phyloP scores from a whole-genome alignment of 2,888 invertebrate genomes.

The Agonopterix arenella region DNA sequence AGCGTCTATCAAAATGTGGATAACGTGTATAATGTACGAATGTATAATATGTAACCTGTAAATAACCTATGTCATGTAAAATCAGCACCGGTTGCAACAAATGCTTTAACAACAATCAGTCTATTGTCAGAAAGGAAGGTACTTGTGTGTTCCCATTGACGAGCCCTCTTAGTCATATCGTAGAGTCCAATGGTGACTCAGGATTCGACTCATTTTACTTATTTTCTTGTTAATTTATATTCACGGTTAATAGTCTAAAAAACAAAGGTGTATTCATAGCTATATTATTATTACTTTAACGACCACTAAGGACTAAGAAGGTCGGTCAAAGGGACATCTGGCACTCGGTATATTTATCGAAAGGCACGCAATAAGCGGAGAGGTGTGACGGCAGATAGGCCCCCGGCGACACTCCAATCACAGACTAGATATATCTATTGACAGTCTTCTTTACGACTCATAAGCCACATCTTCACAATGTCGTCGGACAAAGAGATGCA shows the following conservation, averaged over 20 bases:
- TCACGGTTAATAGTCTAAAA: background rate
- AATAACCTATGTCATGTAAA: slow-evolving; percentile 72
- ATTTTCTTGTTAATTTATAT: background rate
- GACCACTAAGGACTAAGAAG: slow-evolving; percentile 22
- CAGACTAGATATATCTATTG: slow-evolving; percentile 72
- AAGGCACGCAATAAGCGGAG: slow-evolving; percentile 75
- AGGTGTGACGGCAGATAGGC: slow-evolving; percentile 68
- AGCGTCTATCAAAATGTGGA: slow-evolving; percentile 44
- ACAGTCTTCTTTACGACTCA: slow-evolving; percentile 60
- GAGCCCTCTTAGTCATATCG: slow-evolving; percentile 45
- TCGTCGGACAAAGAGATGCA: slow-evolving; percentile 37
- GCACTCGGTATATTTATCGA: slow-evolving; percentile 64
- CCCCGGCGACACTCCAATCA: slow-evolving; percentile 75
- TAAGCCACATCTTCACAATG: slow-evolving; percentile 54
- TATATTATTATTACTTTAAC: background rate
- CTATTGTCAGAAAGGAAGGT: slow-evolving; percentile 75
- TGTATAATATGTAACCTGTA: slow-evolving; percentile 71
- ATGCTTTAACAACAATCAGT: slow-evolving; percentile 74
- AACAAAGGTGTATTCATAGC: background rate
- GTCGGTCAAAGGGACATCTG: slow-evolving; percentile 38
- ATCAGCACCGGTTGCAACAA: slow-evolving; percentile 75
- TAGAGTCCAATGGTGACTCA: slow-evolving; percentile 15
- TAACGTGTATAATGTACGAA: slow-evolving; percentile 63
- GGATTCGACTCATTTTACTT: background rate
- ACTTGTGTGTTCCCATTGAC: slow-evolving; percentile 44